Evolutionary conservation across 2,113 vertebrate species (phyloP), one percentile per base, ranked within the genome.

Genomic region (Ornithorhynchus anatinus): DNA sequence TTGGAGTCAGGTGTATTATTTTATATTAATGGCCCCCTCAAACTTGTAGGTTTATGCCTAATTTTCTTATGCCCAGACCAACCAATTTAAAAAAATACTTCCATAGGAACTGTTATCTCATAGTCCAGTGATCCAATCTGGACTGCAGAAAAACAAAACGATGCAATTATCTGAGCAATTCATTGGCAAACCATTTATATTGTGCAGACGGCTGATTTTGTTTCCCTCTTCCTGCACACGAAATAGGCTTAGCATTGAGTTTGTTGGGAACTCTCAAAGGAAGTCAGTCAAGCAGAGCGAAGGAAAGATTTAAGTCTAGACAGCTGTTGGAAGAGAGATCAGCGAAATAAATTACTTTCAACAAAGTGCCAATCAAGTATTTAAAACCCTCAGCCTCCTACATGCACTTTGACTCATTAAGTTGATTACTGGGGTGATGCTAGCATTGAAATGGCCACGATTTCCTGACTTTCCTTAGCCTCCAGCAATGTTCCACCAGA

Each of bases 1-100:
- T 75, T 81, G 69, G 69, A 81, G 33, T 74, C 52, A 81, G 66
- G 69, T 79, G 52, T 27, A 72, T 60, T 66, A 84, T 75, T 79
- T 84, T 60, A 64, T 45, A 75, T 39, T 72, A 79, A 79, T 67
- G 66, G 72, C 67, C 67, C 53, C 72, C 20, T 48, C 69, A 72
- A 72, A 59, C 52, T 33, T 78, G 77, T 16, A 64, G 62, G 56
- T 12, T 72, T 78, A 69, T 77, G 36, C 50, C 47, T 75, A 47
- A 74, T 84, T 50, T 75, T 72, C 60, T 74, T 72, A 59, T 2
- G 72, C 51, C 14, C 36, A 25, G 66, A 64, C 13, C 27, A 69
- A 77, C 59, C 48, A 66, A 61, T 75, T 66, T 69, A 59, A 68
- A 57, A 29, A 70, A 73, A 45, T 56, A 57, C 60, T 37, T 16